Percentiles rank a stretch among this genome's conserved stretches.
These are phyloP conservation scores for Labrus mixtus DNA, from an alignment of 2,113 vertebrate species.

Conservation along the genomic window DNA sequence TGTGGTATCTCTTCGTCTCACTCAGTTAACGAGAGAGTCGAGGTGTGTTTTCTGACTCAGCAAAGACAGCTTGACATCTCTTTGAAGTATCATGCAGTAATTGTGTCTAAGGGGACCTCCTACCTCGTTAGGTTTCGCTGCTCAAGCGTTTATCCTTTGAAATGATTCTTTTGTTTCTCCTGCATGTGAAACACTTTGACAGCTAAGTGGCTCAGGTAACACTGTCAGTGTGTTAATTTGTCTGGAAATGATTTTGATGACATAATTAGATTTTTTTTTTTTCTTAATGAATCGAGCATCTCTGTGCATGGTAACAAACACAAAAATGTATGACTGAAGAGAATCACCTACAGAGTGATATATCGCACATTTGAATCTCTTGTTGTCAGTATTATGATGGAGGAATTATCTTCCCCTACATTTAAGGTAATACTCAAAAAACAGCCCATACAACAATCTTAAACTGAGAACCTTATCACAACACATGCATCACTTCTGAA, in stretches of 20 bases:
- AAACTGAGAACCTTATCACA: neutral
- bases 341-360: neutral
- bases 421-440: neutral
- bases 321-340: neutral
- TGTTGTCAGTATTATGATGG: too few species aligned
- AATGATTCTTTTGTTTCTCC: conserved; percentile 22
- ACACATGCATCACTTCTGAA: conserved; percentile 14
- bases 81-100: conserved; percentile 71
- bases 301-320: neutral
- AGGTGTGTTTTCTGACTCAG: conserved; percentile 51
- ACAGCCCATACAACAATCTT: neutral
- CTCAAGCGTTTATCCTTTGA: conserved; percentile 40
- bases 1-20: conserved; percentile 7
- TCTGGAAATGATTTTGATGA: neutral
- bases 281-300: neutral
- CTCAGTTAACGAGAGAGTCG: conserved; percentile 13
- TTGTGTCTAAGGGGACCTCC: conserved; percentile 66
- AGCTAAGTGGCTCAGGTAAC: conserved; percentile 23
- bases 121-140: conserved; percentile 39
- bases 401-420: too few species aligned
- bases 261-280: neutral
- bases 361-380: neutral
- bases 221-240: neutral
- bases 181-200: conserved; percentile 12
- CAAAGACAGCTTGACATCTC: conserved; percentile 31